These are phyloP conservation scores for Platyscapa corneri DNA, from an alignment of 1,140 invertebrate genomes.

Conservation along the genomic window DNA sequence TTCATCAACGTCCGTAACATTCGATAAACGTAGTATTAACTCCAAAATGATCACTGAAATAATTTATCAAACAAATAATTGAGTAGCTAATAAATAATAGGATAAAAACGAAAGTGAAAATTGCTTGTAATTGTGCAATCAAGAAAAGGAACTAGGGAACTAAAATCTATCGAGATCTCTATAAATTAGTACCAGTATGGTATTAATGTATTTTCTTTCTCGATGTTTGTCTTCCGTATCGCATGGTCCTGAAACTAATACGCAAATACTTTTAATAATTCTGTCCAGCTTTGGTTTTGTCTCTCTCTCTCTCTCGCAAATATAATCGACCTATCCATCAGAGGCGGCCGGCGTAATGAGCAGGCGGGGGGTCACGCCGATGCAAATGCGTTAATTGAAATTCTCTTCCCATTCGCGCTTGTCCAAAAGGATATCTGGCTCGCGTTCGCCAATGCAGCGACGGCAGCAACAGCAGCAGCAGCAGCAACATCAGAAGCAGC, in stretches of 20 bases:
- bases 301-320: neutral
- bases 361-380: conserved; percentile 22
- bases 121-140: too few relatives aligned
- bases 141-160: too few relatives aligned
- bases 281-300: neutral
- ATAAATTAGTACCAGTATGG: neutral
- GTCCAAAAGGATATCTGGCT: conserved; percentile 27
- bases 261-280: conserved; percentile 22
- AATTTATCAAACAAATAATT: neutral
- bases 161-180: neutral
- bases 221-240: neutral
- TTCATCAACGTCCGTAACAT: neutral
- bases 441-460: neutral
- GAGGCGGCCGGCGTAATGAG: conserved; percentile 39
- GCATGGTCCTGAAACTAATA: conserved; percentile 24
- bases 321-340: conserved; percentile 52
- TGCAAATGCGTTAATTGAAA: conserved; percentile 53
- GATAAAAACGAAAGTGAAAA: too few relatives aligned
- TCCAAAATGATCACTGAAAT: neutral
- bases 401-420: conserved; percentile 49
- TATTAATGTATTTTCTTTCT: neutral
- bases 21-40: neutral
- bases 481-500: neutral
- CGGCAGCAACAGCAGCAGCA: neutral
- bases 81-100: too few relatives aligned